A percentile compares a stretch with the other conserved stretches of the same genome.
Conservation (phyloP, 2,113 vertebrate genomes). For the Tichodroma muraria region DNA sequence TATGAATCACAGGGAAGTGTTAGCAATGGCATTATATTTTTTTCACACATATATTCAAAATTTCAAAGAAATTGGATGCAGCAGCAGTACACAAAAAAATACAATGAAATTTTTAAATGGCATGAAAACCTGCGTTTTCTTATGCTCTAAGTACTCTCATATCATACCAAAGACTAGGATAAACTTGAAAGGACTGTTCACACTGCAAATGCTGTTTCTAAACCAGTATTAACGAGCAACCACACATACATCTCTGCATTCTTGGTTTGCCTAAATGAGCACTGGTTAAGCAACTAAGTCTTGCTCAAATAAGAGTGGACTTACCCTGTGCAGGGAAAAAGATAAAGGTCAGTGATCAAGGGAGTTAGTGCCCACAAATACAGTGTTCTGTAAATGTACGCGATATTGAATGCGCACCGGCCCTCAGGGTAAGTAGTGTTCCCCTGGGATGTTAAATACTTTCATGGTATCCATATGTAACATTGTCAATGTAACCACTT, state of each 20-base stretch:
- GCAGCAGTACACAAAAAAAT: not conserved
- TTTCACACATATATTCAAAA: not conserved
- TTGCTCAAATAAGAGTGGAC: not conserved
- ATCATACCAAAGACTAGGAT: not conserved
- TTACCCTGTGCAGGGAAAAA: not conserved
- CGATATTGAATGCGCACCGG: not conserved
- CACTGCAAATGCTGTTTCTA: not conserved
- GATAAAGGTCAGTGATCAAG: slow-evolving; percentile 45
- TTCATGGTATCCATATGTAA: not conserved
- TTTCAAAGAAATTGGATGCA: not conserved
- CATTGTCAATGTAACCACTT: rapidly evolving
- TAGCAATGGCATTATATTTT: not conserved
- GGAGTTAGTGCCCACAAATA: not conserved
- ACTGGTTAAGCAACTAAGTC: not conserved
- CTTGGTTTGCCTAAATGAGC: not conserved
- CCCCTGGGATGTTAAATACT: not conserved
- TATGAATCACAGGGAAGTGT: not conserved
- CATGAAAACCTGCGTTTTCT: not conserved
- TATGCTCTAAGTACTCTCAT: not conserved
- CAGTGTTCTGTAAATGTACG: not conserved
- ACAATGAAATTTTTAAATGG: not conserved
- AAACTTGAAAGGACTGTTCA: not conserved
- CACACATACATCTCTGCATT: not conserved
- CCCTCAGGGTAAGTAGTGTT: not conserved
- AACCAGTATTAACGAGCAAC: not conserved